Evolutionary conservation across 2,888 invertebrate species (phyloP).

Genomic region (Sphaeridia pumilis): DNA sequence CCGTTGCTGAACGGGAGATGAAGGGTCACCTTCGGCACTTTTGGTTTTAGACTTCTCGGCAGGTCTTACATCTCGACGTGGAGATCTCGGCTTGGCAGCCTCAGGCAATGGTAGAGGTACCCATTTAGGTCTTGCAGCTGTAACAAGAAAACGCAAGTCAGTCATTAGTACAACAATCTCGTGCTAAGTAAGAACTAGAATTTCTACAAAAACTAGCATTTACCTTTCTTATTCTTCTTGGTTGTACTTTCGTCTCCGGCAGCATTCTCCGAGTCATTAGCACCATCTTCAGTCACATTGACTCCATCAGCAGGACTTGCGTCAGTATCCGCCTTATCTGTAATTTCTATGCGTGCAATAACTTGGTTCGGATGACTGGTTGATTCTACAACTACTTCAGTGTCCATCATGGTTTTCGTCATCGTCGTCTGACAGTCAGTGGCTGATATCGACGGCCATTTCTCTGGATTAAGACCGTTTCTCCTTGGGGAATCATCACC

Average conservation of each 20-base stretch:
- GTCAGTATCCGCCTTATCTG: neutral
- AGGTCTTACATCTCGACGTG: slow-evolving; percentile 10
- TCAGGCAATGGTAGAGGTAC: slow-evolving; percentile 69
- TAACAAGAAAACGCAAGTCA: neutral
- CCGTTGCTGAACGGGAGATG: neutral
- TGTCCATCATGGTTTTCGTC: neutral
- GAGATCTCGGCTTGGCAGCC: slow-evolving; percentile 36
- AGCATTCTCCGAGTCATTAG: slow-evolving; percentile 5
- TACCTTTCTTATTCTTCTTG: slow-evolving; percentile 9
- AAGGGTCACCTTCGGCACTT: neutral
- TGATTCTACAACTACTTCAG: neutral
- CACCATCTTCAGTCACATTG: neutral
- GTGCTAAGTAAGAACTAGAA: neutral
- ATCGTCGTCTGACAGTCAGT: neutral
- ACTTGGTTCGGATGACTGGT: slow-evolving; percentile 4
- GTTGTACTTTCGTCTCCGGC: neutral
- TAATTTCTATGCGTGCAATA: neutral
- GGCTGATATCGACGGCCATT: slow-evolving; percentile 20
- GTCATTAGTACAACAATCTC: too few species aligned
- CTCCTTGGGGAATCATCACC: slow-evolving; percentile 22
- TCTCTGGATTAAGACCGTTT: slow-evolving; percentile 13
- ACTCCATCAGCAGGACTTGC: neutral
- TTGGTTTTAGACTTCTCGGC: slow-evolving; percentile 1
- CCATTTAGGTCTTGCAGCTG: slow-evolving; percentile 65
- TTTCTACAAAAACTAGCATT: neutral